phyloP scores from a whole-genome alignment of 1,140 invertebrate genomes.

The Leptinotarsa texana region DNA sequence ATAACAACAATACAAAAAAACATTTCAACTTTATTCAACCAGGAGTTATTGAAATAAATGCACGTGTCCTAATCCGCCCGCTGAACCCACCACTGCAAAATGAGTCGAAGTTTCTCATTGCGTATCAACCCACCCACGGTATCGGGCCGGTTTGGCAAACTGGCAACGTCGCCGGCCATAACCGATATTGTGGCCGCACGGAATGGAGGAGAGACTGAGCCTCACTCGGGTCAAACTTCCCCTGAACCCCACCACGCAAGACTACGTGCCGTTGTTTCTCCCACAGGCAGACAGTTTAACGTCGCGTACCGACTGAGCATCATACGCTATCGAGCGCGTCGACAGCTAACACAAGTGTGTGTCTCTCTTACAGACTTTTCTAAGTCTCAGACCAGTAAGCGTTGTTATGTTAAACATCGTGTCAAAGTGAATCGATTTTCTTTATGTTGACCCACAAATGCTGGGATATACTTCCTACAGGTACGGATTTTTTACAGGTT shows the following conservation, averaged over 20 bases:
- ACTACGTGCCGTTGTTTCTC: constrained; percentile 48
- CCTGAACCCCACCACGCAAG: constrained; percentile 44
- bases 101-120: background rate
- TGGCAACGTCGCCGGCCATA: constrained; percentile 49
- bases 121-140: constrained; percentile 48
- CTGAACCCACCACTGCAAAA: background rate
- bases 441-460: constrained; percentile 57
- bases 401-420: constrained; percentile 16
- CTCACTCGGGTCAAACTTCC: constrained; percentile 51
- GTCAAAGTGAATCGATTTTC: constrained; percentile 31
- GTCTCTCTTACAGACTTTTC: constrained; percentile 8
- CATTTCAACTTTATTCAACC: too few relatives aligned
- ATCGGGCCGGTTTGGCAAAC: constrained; percentile 39
- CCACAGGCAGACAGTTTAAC: constrained; percentile 47
- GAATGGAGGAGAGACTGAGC: constrained; percentile 53
- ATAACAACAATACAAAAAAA: too few relatives aligned
- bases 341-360: constrained; percentile 1
- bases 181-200: constrained; percentile 56
- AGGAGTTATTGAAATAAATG: too few relatives aligned
- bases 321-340: constrained; percentile 31
- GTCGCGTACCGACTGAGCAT: constrained; percentile 36
- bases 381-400: constrained; percentile 9
- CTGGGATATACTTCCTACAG: constrained; percentile 57
- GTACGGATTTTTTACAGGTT: constrained; percentile 42
- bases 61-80: too few relatives aligned